Conservation (phyloP, 2,113 vertebrate genomes). For the Anthoscopus minutus region DNA sequence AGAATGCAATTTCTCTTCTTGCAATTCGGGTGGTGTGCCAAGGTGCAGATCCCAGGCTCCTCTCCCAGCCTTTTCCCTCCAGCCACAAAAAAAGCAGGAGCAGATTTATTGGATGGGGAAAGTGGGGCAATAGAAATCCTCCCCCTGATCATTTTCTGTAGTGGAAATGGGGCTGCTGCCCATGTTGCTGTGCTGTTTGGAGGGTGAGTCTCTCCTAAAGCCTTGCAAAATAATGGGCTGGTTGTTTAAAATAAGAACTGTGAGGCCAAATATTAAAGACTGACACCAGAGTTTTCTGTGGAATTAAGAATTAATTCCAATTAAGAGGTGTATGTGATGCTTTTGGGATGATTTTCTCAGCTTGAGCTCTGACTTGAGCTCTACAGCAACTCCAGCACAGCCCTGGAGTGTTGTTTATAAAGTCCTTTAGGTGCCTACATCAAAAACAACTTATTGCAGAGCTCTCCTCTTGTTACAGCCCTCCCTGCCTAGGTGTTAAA, state of each 20-base stretch:
- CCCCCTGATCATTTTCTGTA: fast-evolving
- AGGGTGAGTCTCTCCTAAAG: background rate
- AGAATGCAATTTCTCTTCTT: background rate
- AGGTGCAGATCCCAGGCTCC: background rate
- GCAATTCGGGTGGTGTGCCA: fast-evolving
- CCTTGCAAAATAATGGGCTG: background rate
- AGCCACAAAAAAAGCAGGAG: background rate
- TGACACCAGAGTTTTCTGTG: too few species aligned
- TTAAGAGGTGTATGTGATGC: background rate
- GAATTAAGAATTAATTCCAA: too few species aligned
- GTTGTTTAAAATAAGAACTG: background rate
- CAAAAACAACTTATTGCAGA: background rate
- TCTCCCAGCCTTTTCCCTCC: fast-evolving
- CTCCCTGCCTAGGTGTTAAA: background rate
- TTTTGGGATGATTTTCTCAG: background rate
- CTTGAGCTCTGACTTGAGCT: background rate
- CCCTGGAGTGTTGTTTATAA: background rate
- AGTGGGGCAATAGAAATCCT: fast-evolving
- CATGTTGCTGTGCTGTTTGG: background rate
- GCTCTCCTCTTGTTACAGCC: background rate
- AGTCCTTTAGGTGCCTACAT: background rate
- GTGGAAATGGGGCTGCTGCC: background rate
- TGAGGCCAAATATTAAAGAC: fast-evolving
- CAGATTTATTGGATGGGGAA: background rate
- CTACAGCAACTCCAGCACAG: background rate